These are phyloP conservation scores for Cygnus buccinator DNA, from an alignment of 2,113 vertebrate species.

Conservation along the genomic window DNA sequence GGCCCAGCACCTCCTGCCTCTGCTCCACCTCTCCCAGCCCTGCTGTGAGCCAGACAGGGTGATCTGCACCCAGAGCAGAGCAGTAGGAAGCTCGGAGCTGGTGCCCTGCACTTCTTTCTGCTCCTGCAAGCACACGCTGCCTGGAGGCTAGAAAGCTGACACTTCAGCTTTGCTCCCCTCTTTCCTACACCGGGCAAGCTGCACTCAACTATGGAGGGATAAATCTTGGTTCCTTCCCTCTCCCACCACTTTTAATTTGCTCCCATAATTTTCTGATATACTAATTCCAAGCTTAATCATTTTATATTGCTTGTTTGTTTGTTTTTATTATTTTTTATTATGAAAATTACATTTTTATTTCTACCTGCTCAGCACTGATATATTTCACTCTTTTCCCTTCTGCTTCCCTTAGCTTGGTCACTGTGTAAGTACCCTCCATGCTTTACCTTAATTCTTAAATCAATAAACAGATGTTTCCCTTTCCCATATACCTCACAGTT, in stretches of 20 bases:
- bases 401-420: constrained; percentile 95
- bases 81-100: background rate
- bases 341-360: constrained; percentile 65
- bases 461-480: constrained; percentile 19
- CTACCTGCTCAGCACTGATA: constrained; percentile 77
- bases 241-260: constrained; percentile 49
- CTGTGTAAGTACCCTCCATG: constrained; percentile 91
- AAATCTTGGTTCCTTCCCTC: background rate
- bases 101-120: background rate
- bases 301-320: constrained; percentile 25
- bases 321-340: constrained; percentile 13
- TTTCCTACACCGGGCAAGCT: background rate
- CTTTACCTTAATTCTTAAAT: constrained; percentile 60
- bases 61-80: background rate
- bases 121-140: background rate
- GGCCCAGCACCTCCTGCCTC: background rate
- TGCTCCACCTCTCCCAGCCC: background rate
- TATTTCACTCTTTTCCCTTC: constrained; percentile 79
- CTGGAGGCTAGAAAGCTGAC: background rate
- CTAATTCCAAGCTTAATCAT: constrained; percentile 32
- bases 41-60: background rate
- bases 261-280: constrained; percentile 50
- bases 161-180: constrained; percentile 10
- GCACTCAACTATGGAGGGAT: background rate
- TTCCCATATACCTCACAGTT: constrained; percentile 24